Evolutionary conservation across 2,888 invertebrate genomes (phyloP).

Genomic region (Xestia c-nigrum): DNA sequence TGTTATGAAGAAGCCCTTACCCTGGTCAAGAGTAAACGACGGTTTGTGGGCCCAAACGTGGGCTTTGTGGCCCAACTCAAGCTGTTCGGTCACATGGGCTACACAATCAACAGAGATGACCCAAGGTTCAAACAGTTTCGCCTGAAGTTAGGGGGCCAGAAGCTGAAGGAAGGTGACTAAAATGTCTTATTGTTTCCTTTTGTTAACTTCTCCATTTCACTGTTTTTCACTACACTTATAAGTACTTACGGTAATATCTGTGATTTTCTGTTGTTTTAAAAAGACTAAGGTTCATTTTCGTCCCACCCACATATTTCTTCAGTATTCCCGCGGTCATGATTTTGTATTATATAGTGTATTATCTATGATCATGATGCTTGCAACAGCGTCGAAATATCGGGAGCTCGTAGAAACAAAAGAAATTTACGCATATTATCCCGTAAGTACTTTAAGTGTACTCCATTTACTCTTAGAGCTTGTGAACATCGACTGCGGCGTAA

Average conservation of each 20-base stretch:
- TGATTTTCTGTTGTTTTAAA: no score
- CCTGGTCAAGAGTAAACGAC: slow-evolving; percentile 93
- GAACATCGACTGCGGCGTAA: neutral
- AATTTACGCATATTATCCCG: no score
- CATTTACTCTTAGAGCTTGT: neutral
- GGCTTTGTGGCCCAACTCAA: slow-evolving; percentile 95
- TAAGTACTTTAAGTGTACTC: neutral
- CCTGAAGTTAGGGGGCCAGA: slow-evolving; percentile 94
- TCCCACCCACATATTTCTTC: no score
- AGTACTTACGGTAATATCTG: no score
- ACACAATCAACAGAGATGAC: slow-evolving; percentile 92
- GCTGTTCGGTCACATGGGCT: slow-evolving; percentile 95
- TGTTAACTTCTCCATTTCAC: neutral
- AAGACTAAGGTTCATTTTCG: no score
- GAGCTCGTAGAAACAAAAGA: no score
- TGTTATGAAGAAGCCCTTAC: slow-evolving; percentile 93
- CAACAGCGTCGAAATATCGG: no score
- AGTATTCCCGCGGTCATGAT: no score
- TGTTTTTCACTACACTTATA: no score
- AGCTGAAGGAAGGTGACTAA: slow-evolving; percentile 92
- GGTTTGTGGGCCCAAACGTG: slow-evolving; percentile 94
- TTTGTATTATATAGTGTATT: no score
- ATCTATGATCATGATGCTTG: no score
- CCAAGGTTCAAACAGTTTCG: slow-evolving; percentile 94
- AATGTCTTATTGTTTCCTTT: slow-evolving; percentile 1